Evolutionary conservation across 1,140 invertebrate genomes (phyloP), one percentile per base, ranked within the genome.

Genomic region (Cyclina sinensis): DNA sequence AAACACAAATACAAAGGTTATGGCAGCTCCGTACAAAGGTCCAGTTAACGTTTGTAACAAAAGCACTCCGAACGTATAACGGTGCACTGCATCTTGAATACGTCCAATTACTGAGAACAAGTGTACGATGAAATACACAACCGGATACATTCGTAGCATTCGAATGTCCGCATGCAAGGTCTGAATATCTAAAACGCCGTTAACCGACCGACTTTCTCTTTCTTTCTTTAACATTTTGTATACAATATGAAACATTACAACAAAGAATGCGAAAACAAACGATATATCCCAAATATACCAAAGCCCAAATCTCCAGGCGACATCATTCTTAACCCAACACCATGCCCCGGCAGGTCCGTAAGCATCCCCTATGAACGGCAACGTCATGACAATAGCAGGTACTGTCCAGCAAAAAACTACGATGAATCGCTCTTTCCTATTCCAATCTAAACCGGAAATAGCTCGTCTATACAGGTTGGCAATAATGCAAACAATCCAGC

Each of bases 231-330:
- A 46, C 27, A 76, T 30, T 51, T 1, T 32, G 11, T 46, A 76
- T 0, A 59, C 46, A n/a, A 62, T 62, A 24, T 80, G 78, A 21
- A 80, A 27, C 16, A 43, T 80, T 4, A 51, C 37, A 14, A 35
- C 32, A 18, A 57, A 21, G 57, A n/a, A n/a, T n/a, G n/a, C n/a
- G n/a, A n/a, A n/a, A n/a, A n/a, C n/a, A n/a, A n/a, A n/a, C n/a
- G n/a, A 80, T 59, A 80, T 80, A 27, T 62, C 14, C 78, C 78
- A 80, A 18, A 35, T 37, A 30, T 80, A 80, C 78, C 78, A 80
- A 4, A 80, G 21, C 1, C 78, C 54, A 37, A 80, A 80, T 24
- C 78, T 12, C 78, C 78, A 80, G 2, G 7, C 54, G 0, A 16
- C 5, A 24, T 62, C 54, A 27, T 59, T 59, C 32, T 24, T 80